phyloP scores from a whole-genome alignment of 53 echinoderm and acorn worm species.

The Mesocentrotus franciscanus region DNA sequence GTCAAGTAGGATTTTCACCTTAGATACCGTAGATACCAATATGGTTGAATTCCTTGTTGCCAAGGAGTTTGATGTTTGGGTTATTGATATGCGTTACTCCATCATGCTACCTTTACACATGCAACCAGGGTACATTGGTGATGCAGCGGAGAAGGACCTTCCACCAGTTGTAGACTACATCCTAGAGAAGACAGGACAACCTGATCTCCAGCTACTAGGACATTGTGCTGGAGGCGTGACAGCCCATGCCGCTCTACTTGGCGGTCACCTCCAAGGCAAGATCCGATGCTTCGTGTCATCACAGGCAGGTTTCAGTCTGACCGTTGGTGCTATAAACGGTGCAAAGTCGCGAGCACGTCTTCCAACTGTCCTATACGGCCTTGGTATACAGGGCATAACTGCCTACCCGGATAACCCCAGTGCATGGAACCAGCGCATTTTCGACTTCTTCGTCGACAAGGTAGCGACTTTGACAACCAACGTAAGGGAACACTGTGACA shows the following conservation, averaged over 20 bases:
- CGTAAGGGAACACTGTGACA: conserved; percentile 76
- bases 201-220: conserved; percentile 71
- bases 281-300: conserved; percentile 72
- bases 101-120: conserved; percentile 63
- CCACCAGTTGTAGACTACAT: conserved; percentile 73
- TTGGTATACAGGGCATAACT: conserved; percentile 74
- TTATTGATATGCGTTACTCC: conserved; percentile 77
- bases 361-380: conserved; percentile 71
- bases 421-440: conserved; percentile 66
- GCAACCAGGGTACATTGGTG: conserved; percentile 59
- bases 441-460: conserved; percentile 61
- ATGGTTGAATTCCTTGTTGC: conserved; percentile 76
- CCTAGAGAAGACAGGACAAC: conserved; percentile 61
- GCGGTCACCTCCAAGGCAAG: conserved; percentile 73
- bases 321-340: conserved; percentile 70
- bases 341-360: conserved; percentile 67
- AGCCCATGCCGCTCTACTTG: conserved; percentile 68
- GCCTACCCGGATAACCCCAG: conserved; percentile 62
- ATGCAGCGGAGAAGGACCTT: conserved; percentile 69
- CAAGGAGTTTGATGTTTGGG: conserved; percentile 75
- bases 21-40: conserved; percentile 81
- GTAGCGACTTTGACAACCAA: conserved; percentile 70
- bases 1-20: conserved; percentile 64
- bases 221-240: conserved; percentile 80
- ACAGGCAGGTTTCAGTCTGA: conserved; percentile 73